A percentile compares a stretch with the other conserved stretches of the same genome.
These are phyloP conservation scores for Hirtodrosophila confusa DNA, from an alignment of 2,888 invertebrate genomes.

Conservation along the genomic window DNA sequence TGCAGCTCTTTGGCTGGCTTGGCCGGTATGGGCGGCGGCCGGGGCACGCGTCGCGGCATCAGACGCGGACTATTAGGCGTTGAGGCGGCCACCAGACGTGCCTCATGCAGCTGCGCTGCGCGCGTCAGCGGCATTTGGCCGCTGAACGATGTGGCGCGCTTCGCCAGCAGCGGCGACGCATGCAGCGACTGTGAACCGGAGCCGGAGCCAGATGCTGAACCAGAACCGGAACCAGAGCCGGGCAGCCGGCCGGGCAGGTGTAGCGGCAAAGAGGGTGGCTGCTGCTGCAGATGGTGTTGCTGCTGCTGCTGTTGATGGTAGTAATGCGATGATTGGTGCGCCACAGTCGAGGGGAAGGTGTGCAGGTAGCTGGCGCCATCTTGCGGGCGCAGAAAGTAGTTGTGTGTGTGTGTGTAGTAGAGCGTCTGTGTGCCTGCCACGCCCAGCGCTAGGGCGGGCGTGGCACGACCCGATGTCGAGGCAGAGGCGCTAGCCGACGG, in stretches of 20 bases:
- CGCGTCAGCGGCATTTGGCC: slow-evolving; percentile 79
- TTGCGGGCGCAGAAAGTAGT: slow-evolving; percentile 75
- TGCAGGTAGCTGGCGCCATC: slow-evolving; percentile 77
- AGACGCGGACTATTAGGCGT: slow-evolving; percentile 90
- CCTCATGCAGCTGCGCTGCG: slow-evolving; percentile 59
- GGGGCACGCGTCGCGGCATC: slow-evolving; percentile 86
- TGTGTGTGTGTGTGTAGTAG: slow-evolving; percentile 68
- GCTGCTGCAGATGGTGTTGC: slow-evolving; percentile 53
- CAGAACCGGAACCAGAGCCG: slow-evolving; percentile 43
- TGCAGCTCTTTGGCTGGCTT: slow-evolving; percentile 67
- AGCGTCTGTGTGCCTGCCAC: slow-evolving; percentile 60
- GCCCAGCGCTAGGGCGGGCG: slow-evolving; percentile 64
- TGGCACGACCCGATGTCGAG: slow-evolving; percentile 73
- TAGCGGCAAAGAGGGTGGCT: slow-evolving; percentile 59
- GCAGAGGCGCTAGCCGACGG: slow-evolving; percentile 63
- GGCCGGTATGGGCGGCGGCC: slow-evolving; percentile 82
- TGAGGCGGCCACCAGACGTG: slow-evolving; percentile 81
- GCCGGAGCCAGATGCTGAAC: slow-evolving; percentile 36
- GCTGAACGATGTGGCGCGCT: slow-evolving; percentile 82
- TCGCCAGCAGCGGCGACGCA: slow-evolving; percentile 81
- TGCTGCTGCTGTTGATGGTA: slow-evolving; percentile 59
- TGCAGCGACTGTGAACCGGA: slow-evolving; percentile 78
- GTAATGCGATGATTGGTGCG: slow-evolving; percentile 65
- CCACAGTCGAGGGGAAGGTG: slow-evolving; percentile 82
- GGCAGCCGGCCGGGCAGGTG: slow-evolving; percentile 47